Base-by-base conservation (phyloP, 2,113 vertebrate species). In the Amazona vittata region DNA sequence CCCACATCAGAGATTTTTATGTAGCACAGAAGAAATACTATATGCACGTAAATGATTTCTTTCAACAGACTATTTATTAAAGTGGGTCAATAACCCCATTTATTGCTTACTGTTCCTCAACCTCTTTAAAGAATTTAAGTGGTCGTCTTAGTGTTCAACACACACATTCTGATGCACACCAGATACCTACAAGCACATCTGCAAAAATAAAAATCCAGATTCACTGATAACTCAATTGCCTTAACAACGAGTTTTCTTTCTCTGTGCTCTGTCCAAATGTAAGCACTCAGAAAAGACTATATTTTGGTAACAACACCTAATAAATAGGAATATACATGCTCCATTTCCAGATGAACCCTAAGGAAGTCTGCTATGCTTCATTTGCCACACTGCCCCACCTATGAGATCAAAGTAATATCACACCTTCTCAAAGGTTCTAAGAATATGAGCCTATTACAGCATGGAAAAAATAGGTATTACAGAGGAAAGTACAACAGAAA, bases 61-160 rank as follows among this genome's bases (percentile, higher is more conserved):
- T 91, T 89, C 57, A 93, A 53, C 20, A 68, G 68, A 29, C 31
- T 80, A 80, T 94, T 91, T 78, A 88, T 90, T 93, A 63, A 96
- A 96, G 74, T 37, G 44, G 63, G 65, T 89, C 83, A 90, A 57
- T 76, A 90, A 77, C 25, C 5, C 17, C 9, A 77, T 65, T 91
- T 79, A 60, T 44, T 80, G 60, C 24, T 75, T 28, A 41, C 39
- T 74, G 69, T 37, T 88, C 57, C 86, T 92, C 80, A 79, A 1
- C 35, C 31, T 83, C 70, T 68, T 33, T 21, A 43, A 77, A 57
- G 65, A 60, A 92, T 53, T 71, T 16, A 62, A 82, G 52, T 10
- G 39, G 43, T 20, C 2, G 1, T 24, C 55, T 53, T n/a, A 12
- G 26, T 3, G 80, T 33, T 71, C 26, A 37, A 13, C 22, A 64